Evolutionary conservation across 92 coral and sea anemone genomes (phyloP), one percentile per base, ranked within the genome.

Genomic region (Porites lobata): DNA sequence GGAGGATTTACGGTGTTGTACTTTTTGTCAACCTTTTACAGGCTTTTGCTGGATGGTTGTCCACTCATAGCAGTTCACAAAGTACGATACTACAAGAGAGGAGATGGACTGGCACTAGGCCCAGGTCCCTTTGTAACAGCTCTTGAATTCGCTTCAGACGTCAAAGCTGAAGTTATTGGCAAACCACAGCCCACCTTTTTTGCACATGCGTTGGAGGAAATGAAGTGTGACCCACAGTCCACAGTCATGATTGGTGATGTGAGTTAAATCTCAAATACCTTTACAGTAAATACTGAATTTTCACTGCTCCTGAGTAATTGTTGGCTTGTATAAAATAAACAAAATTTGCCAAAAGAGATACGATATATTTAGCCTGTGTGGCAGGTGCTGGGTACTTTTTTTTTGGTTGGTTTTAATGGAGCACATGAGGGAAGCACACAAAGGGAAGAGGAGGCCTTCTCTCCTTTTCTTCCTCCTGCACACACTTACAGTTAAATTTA

Each of bases 61-160:
- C 98, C 98, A 14, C 93, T 97, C 1, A 90, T 97, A 83, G 99
- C 99, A 80, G 83, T 97, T 62, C 98, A 97, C 92, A 97, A 95
- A 82, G 98, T 94, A 18, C 90, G 96, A 57, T 97, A 95, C 79
- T 95, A 90, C 90, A 92, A 86, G 67, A 83, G 94, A 80, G 96
- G 95, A 65, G 98, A 95, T 95, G 99, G 99, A n/a, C 87, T 97
- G 69, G 98, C 98, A 7, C 95, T 97, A n/a, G 99, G 99, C 5
- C 98, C 98, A 77, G 98, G 99, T 3, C 99, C 98, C 68, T 97
- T 97, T 91, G 98, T 96, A 9, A 62, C 98, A 11, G 98, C 97
- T 51, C 90, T 97, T 83, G 99, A 97, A 77, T 97, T 83, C 86
- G 96, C 98, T 0, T 87, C 98, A 21, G 94, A 90, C 87, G 76